Conservation (phyloP, 2,888 invertebrate species). For the Cheilosia vulpina region DNA sequence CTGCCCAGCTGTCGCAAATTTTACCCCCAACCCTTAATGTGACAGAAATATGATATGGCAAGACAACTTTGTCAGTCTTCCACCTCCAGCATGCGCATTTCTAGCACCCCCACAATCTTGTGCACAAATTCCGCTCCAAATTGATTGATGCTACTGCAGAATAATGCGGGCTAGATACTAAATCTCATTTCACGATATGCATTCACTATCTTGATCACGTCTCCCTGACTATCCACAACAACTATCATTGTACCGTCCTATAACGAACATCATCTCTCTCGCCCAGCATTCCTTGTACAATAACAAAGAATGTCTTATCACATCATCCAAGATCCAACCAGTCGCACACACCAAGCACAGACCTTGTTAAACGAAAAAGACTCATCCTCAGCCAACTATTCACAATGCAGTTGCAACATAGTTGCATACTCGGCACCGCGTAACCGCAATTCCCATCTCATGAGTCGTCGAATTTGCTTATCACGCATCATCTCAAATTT, state of each 20-base stretch:
- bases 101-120: background rate
- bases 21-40: no score
- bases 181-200: background rate
- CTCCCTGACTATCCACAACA: background rate
- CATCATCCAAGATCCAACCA: constrained; percentile 9
- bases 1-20: no score
- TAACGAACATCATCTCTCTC: constrained; percentile 2
- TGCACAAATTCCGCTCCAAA: no score
- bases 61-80: no score
- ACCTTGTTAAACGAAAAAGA: background rate
- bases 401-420: constrained; percentile 21
- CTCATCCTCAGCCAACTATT: background rate
- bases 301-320: background rate
- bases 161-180: no score
- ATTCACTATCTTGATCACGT: background rate
- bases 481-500: constrained; percentile 35
- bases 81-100: no score
- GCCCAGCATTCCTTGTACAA: background rate
- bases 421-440: constrained; percentile 25
- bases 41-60: no score
- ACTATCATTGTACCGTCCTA: background rate
- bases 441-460: constrained; percentile 34
- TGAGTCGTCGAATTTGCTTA: constrained; percentile 52
- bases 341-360: constrained; percentile 1
- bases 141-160: no score